These are phyloP conservation scores for Daktulosphaira vitifoliae DNA, from an alignment of 1,140 invertebrate genomes.

Conservation along the genomic window DNA sequence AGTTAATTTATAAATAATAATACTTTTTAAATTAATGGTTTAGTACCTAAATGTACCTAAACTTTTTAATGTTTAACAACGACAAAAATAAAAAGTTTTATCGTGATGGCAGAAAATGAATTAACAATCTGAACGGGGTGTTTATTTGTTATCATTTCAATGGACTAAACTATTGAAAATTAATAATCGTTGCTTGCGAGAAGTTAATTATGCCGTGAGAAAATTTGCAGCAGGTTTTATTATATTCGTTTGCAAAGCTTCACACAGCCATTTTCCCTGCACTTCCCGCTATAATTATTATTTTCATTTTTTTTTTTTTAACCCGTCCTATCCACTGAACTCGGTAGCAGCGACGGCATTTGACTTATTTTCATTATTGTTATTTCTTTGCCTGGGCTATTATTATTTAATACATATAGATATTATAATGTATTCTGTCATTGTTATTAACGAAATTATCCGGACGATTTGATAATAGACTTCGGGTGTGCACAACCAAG, in stretches of 20 bases:
- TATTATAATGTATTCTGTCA: conserved; percentile 13
- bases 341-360: background rate
- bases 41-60: no score
- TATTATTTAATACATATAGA: conserved; percentile 6
- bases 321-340: background rate
- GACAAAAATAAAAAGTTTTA: no score
- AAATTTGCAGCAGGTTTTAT: conserved; percentile 17
- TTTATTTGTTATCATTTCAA: no score
- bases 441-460: conserved; percentile 34
- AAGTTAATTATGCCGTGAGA: conserved; percentile 26
- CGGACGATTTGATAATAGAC: conserved; percentile 34
- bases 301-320: background rate
- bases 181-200: no score
- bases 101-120: no score
- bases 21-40: no score
- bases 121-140: no score
- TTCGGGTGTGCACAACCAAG: conserved; percentile 5
- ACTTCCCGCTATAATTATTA: conserved; percentile 14
- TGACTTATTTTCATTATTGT: background rate
- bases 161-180: no score
- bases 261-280: background rate
- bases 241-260: background rate
- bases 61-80: no score
- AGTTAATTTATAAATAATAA: no score
- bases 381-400: conserved; percentile 9